Base-by-base conservation (phyloP, 2,888 invertebrate genomes). In the Adelphocoris suturalis region DNA sequence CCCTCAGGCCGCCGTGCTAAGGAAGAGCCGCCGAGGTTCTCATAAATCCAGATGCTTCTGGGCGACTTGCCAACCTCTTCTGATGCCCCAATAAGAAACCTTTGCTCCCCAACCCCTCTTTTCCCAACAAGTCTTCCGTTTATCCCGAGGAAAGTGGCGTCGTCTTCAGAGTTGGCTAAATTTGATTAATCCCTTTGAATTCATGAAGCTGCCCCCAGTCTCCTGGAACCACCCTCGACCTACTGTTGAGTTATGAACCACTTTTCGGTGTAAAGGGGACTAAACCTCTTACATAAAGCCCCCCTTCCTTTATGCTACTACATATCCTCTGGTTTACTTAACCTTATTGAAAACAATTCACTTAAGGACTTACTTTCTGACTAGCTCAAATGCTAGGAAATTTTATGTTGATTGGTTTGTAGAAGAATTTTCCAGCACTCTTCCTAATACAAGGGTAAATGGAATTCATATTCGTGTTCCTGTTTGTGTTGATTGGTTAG, bases 21-120 rank as follows among this genome's bases (percentile, higher is more conserved):
- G 55, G 27, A 27, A 61, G 85, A 85, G 28, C 61, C 19, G 85
- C 57, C 55, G 57, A n/a, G 55, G 85, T 85, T 61, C 57, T 85
- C 85, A 85, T 85, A 85, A 85, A 85, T 85, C 85, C 85, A 85
- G 57, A 85, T 85, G 85, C 85, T 85, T 85, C 57, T 57, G 85
- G 85, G 85, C 84, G 55, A 23, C 28, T 85, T 85, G 85, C 85
- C 85, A 85, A 85, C 85, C 57, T 61, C 85, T 85, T 85, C 85
- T 57, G 55, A 85, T 85, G 85, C 28, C 28, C 82, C 85, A 85
- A 85, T 85, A 85, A 85, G 85, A 85, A 85, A 85, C 85, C 85
- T 37, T 37, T 57, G 16, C 28, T 28, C 61, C 61, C 55, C 37
- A 46, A 23, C 12, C 16, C 84, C 84, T 14, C 52, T 13, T 19